Evolutionary conservation across 1,140 invertebrate genomes (phyloP).

Genomic region (Gryllus bimaculatus): DNA sequence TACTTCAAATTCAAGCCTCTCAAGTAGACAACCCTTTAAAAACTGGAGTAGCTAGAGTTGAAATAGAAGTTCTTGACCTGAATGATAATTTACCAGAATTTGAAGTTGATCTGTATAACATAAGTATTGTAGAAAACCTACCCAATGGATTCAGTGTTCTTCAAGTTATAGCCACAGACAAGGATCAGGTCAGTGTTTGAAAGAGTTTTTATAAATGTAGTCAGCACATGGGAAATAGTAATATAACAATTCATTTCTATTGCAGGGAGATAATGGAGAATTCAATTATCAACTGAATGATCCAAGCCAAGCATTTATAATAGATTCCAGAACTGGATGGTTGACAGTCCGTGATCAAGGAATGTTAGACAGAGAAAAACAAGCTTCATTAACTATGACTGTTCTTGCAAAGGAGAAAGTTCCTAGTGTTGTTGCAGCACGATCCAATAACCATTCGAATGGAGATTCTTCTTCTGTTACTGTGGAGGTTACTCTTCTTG

Average conservation of each 20-base stretch:
- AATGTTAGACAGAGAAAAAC: constrained; percentile 66
- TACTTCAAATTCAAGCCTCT: constrained; percentile 64
- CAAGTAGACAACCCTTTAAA: constrained; percentile 70
- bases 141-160: constrained; percentile 76
- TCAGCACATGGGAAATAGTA: background rate
- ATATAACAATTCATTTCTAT: background rate
- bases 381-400: constrained; percentile 55
- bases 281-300: constrained; percentile 72
- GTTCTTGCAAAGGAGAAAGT: constrained; percentile 66
- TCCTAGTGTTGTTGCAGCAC: constrained; percentile 43
- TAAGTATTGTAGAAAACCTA: constrained; percentile 83
- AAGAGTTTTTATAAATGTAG: background rate
- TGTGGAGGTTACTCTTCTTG: constrained; percentile 71
- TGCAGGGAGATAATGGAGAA: constrained; percentile 65
- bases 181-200: constrained; percentile 47
- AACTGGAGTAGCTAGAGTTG: constrained; percentile 57
- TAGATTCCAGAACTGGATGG: constrained; percentile 72
- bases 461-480: constrained; percentile 49
- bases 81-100: constrained; percentile 80
- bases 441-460: constrained; percentile 8
- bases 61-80: constrained; percentile 67
- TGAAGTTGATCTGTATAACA: constrained; percentile 79
- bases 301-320: constrained; percentile 61
- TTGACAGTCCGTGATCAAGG: constrained; percentile 71
- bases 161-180: constrained; percentile 68